Evolutionary conservation across 1,140 invertebrate species (phyloP), one percentile per base, ranked within the genome.

Genomic region (Oreohelix idahoensis): DNA sequence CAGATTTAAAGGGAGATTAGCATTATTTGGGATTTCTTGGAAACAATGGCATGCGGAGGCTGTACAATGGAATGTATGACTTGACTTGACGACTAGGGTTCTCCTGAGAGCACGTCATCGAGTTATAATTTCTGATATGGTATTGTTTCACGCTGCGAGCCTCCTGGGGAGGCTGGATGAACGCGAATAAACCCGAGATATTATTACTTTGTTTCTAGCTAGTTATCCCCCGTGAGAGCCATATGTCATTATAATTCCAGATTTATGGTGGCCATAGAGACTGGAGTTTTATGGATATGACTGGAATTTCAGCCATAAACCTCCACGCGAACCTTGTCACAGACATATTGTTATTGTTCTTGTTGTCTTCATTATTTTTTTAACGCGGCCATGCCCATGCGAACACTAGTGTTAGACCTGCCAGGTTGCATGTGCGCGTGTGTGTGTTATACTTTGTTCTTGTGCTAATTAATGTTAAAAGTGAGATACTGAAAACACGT

Each of bases 51-150:
- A 74, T 74, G 35, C n/a, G 38, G 71, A 45, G 26, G 26, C 26
- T 38, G 10, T 11, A 42, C 8, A 45, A 74, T 74, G 71, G 38
- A 74, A 29, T 39, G 71, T 74, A 74, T 42, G 71, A 74, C 71
- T n/a, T 35, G 10, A n/a, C 5, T n/a, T 35, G 10, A n/a, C 5
- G 71, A 45, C 26, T 35, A 1, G 71, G 0, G 15, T 23, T 74
- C 71, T 45, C 71, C 38, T 1, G 71, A 45, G 71, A 74, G 36
- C n/a, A 8, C 26, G 2, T 74, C 71, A 45, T 45, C 71, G 42
- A 74, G 36, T 74, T 74, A 74, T 74, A 74, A 74, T 35, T n/a
- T 74, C 38, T 29, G 17, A n/a, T 74, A 74, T 74, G 17, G 71
- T 23, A 74, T 74, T 74, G 71, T 74, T 45, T 74, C 71, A 15